A percentile compares a stretch with the other conserved stretches of the same genome.
These are phyloP conservation scores for Slavum lentiscoides DNA, from an alignment of 2,888 invertebrate species.

Conservation along the genomic window DNA sequence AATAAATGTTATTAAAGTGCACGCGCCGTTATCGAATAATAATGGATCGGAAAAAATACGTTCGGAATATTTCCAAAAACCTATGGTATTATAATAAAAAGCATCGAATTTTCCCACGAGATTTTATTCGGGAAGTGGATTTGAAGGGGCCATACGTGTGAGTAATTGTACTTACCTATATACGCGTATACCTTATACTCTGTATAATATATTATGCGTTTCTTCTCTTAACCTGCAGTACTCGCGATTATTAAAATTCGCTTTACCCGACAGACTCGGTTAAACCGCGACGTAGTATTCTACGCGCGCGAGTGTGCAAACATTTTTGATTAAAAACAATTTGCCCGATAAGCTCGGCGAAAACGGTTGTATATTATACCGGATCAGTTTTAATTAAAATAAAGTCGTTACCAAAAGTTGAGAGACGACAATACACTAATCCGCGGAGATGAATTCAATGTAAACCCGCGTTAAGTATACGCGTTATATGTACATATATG, in stretches of 20 bases:
- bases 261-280: background rate
- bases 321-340: slow-evolving; percentile 44
- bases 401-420: slow-evolving; percentile 41
- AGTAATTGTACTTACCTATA: background rate
- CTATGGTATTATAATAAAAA: too few species aligned
- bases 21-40: too few species aligned
- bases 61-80: too few species aligned
- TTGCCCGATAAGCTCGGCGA: slow-evolving; percentile 35
- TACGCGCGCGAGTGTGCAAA: background rate
- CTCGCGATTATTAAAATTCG: slow-evolving; percentile 15
- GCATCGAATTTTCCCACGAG: too few species aligned
- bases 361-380: background rate
- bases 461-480: background rate
- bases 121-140: too few species aligned
- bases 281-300: background rate
- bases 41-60: too few species aligned
- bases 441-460: slow-evolving; percentile 18
- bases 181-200: too few species aligned
- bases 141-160: too few species aligned
- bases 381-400: slow-evolving; percentile 49
- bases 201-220: too few species aligned
- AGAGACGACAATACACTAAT: slow-evolving; percentile 20
- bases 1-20: too few species aligned
- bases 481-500: background rate
- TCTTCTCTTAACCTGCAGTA: slow-evolving; percentile 21